Base-by-base conservation (phyloP, 2,888 invertebrate genomes). In the Brachyopa scutellaris region DNA sequence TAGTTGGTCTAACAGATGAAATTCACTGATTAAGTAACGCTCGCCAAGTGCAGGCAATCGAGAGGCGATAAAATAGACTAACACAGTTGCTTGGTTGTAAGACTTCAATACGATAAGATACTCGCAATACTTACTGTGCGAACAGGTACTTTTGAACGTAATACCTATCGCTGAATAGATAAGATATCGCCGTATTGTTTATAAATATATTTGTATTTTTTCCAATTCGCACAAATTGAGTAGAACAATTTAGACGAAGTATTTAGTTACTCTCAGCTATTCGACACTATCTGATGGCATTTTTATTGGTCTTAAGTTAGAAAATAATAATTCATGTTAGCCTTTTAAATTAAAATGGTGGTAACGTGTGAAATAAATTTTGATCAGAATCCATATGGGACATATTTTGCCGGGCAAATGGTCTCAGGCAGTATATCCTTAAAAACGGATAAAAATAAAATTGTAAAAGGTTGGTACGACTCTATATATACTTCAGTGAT, bases 371-470 rank as follows among this genome's bases (percentile, higher is more conserved):
- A 88, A 82, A 89, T 91, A 23, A 86, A 86, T 72, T 91, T 90
- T 57, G 89, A 90, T 78, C 86, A 89, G 47, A 90, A 89, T 84
- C 85, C 84, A 11, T 74, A 86, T 23, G 88, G 87, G 33, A 88
- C 88, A 4, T 90, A 88, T 86, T 90, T 87, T 67, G 87, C 89
- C 62, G 90, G 91, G 0, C 89, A 91, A 84, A 76, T 87, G 51
- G 85, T 90, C 6, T 33, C 85, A 1, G 87, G 88, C 4, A 85
- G 80, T 62, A 83, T 88, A 11, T 64, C 85, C 2, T 53, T 88
- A 2, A 86, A 79, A 15, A 70, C 85, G 11, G 87, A 88, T 45
- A 85, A 86, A 80, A 42, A 55, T 0, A 87, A 87, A 76, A 82
- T 88, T 11, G 87, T 89, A 2, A 87, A 88, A 86, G 89, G 89